These are phyloP conservation scores for Melolontha melolontha DNA, from an alignment of 2,888 invertebrate species.

Conservation along the genomic window DNA sequence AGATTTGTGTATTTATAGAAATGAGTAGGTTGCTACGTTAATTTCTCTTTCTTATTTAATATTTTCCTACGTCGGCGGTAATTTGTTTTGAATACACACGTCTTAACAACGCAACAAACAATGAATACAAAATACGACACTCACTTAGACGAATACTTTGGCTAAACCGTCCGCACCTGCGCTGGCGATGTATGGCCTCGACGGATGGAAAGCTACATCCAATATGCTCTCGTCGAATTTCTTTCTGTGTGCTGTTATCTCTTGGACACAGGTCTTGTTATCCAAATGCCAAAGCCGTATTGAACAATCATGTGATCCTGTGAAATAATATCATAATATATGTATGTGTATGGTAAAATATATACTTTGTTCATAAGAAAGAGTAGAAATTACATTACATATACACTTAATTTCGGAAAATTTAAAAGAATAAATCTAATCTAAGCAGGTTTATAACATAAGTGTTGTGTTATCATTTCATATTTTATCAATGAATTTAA, in stretches of 20 bases:
- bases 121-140: conserved; percentile 36
- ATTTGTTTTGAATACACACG: conserved; percentile 15
- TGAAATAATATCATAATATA: conserved; percentile 1
- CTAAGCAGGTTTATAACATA: too few relatives aligned
- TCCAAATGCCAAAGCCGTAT: conserved; percentile 99
- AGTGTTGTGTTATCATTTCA: too few relatives aligned
- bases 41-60: too few relatives aligned
- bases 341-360: too few relatives aligned
- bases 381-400: too few relatives aligned
- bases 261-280: conserved; percentile 99
- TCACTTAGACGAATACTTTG: conserved; percentile 92
- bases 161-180: conserved; percentile 99
- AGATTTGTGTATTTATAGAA: not conserved
- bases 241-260: conserved; percentile 99
- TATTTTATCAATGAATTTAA: too few relatives aligned
- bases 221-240: conserved; percentile 99
- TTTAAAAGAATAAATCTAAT: too few relatives aligned
- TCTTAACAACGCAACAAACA: conserved; percentile 9
- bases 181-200: conserved; percentile 98
- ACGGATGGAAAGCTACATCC: conserved; percentile 99
- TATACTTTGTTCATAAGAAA: too few relatives aligned
- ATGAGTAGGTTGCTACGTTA: conserved; percentile 11
- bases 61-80: conserved; percentile 1
- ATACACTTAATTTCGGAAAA: too few relatives aligned
- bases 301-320: conserved; percentile 90